Percentiles rank a stretch among this genome's conserved stretches.
phyloP scores from a whole-genome alignment of 2,888 invertebrate genomes.

The Drosophila imparisetae region DNA sequence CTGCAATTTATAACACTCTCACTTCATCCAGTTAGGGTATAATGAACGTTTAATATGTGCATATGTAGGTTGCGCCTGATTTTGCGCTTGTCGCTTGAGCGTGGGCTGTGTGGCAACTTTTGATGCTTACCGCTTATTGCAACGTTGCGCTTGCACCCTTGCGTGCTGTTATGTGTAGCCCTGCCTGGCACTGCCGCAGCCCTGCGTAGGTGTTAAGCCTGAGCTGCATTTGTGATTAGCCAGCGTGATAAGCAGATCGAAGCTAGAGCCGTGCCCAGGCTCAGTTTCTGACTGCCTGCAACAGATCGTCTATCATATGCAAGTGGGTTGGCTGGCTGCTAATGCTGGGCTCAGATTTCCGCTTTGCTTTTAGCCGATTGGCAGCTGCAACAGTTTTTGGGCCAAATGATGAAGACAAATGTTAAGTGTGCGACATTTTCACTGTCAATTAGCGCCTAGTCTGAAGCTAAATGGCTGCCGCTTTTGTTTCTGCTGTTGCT shows the following conservation, averaged over 20 bases:
- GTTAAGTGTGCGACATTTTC: constrained; percentile 77
- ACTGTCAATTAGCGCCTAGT: constrained; percentile 74
- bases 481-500: constrained; percentile 62
- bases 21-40: constrained; percentile 32
- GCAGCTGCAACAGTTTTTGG: constrained; percentile 33
- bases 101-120: constrained; percentile 69
- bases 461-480: constrained; percentile 48
- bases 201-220: constrained; percentile 56
- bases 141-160: constrained; percentile 27
- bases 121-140: constrained; percentile 41
- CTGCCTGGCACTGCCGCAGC: constrained; percentile 8
- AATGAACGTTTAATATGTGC: constrained; percentile 49
- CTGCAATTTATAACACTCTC: background rate
- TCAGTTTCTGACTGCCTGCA: background rate
- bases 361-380: constrained; percentile 34
- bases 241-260: constrained; percentile 41
- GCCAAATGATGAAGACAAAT: constrained; percentile 71
- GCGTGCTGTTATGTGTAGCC: constrained; percentile 5
- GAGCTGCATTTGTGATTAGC: constrained; percentile 57
- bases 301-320: constrained; percentile 51
- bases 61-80: constrained; percentile 41
- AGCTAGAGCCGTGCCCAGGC: constrained; percentile 32
- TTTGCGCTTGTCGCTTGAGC: constrained; percentile 32
- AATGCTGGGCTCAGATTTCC: constrained; percentile 50
- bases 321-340: constrained; percentile 46